Base-by-base conservation (phyloP, 2,888 invertebrate species). In the Galerucella nymphaeae region DNA sequence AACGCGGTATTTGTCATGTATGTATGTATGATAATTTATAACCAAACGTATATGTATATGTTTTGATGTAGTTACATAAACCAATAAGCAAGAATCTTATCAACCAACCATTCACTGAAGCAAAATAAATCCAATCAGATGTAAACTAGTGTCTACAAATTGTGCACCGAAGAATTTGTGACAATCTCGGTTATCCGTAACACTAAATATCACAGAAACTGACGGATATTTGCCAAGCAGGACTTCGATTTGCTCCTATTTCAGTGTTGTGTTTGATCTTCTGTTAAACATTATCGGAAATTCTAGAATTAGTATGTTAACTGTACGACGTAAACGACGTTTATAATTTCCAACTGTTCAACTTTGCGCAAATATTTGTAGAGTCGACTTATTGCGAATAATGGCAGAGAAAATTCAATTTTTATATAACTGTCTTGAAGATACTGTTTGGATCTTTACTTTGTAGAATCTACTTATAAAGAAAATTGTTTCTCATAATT, bases 151-250 rank as follows among this genome's bases (percentile, higher is more conserved):
- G 8, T 38, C 45, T 42, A 61, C 63, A 50, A 57, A 67, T 50
- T 63, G 50, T 58, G 63, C 63, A 58, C 20, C 50, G 48, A 14
- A 67, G 57, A 53, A 38, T 30, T 63, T 63, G 18, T 48, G 63
- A 72, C 72, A 72, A 67, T 72, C 48, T 48, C 14, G 20, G 20
- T 38, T 10, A 42, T 62, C 14, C 71, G n/a, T 16, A 67, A 66
- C 57, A 64, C 63, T 72, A 67, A 72, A 72, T 72, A 62, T 67
- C 67, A 45, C 57, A 62, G 57, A 63, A 50, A 63, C 63, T 63
- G 63, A 67, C 42, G 57, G 57, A 57, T 67, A 18, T 50, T 72
- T 41, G 41, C 30, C 16, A 38, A 45, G 16, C 30, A 5, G 23
- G 55, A 55, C 30, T 30, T 23, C 63, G 58, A 63, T 66, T 71